phyloP scores from a whole-genome alignment of 2,797 vertebrate genomes.

The Gymnocypris eckloni region DNA sequence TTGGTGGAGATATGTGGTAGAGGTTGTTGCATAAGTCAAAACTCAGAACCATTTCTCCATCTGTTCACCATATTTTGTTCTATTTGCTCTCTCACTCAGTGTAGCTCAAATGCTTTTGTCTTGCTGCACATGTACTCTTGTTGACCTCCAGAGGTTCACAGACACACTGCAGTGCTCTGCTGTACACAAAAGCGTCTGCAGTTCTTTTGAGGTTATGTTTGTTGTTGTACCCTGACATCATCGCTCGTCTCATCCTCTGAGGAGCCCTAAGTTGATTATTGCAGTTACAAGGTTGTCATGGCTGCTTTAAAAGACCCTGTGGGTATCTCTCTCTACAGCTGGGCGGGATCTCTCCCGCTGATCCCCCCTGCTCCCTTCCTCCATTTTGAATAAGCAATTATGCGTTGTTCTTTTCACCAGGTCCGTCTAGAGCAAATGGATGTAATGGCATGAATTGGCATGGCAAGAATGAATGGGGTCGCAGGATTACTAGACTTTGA shows the following conservation, averaged over 20 bases:
- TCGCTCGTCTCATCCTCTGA: conserved; percentile 18
- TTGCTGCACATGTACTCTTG: conserved; percentile 9
- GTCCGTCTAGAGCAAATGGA: conserved; percentile 44
- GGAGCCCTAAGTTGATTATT: conserved; percentile 75
- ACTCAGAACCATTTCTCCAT: neutral
- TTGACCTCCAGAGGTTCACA: conserved; percentile 26
- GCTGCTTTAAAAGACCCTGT: conserved; percentile 72
- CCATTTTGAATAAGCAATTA: conserved; percentile 48
- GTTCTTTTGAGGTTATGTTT: conserved; percentile 22
- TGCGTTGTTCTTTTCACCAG: conserved; percentile 49
- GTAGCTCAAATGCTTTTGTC: neutral
- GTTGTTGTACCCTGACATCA: neutral
- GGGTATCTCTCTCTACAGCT: neutral
- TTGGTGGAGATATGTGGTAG: neutral
- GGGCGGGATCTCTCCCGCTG: neutral
- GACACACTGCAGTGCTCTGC: conserved; percentile 13
- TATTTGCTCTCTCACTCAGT: neutral
- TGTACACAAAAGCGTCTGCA: neutral
- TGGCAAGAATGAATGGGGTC: conserved; percentile 49
- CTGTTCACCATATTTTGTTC: neutral
- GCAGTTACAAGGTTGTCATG: conserved; percentile 72
- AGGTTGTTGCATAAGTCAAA: neutral
- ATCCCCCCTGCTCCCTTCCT: neutral
- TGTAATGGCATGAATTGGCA: conserved; percentile 50
- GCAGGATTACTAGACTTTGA: conserved; percentile 56